Conservation (phyloP, 2,888 invertebrate genomes). For the Leucozona laternaria region DNA sequence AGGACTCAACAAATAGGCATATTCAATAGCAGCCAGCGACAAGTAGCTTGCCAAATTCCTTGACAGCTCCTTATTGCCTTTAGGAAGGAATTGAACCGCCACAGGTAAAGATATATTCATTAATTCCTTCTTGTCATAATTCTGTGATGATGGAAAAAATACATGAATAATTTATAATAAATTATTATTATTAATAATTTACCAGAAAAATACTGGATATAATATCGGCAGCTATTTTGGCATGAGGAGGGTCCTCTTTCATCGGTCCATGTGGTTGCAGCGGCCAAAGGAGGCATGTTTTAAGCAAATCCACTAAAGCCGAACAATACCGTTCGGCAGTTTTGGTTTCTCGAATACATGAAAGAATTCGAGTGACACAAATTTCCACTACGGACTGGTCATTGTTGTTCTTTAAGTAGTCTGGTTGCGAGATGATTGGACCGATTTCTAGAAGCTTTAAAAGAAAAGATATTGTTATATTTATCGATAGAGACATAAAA, state of each 20-base stretch:
- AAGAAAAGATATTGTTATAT: neutral
- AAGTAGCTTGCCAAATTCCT: constrained; percentile 96
- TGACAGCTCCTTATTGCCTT: constrained; percentile 94
- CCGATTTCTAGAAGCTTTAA: constrained; percentile 89
- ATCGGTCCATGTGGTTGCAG: constrained; percentile 88
- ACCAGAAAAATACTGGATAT: constrained; percentile 97
- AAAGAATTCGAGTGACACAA: constrained; percentile 94
- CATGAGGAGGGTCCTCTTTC: constrained; percentile 97
- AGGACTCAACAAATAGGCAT: constrained; percentile 92
- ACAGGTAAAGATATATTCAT: constrained; percentile 90
- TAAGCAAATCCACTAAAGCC: constrained; percentile 92
- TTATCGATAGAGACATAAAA: neutral
- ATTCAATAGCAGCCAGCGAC: constrained; percentile 95
- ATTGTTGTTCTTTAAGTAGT: constrained; percentile 93
- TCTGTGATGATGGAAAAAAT: constrained; percentile 80
- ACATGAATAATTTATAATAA: neutral
- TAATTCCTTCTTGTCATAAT: constrained; percentile 86
- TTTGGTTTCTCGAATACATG: constrained; percentile 93
- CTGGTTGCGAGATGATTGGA: constrained; percentile 92
- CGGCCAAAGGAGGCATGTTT: constrained; percentile 95
- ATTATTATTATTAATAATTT: constrained; percentile 79
- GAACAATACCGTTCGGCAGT: constrained; percentile 94
- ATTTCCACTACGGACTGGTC: constrained; percentile 98
- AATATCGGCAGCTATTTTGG: constrained; percentile 97
- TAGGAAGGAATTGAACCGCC: constrained; percentile 95